Evolutionary conservation across 2,113 vertebrate genomes (phyloP), one percentile per base, ranked within the genome.

Genomic region (Ptychochromis oligacanthus): DNA sequence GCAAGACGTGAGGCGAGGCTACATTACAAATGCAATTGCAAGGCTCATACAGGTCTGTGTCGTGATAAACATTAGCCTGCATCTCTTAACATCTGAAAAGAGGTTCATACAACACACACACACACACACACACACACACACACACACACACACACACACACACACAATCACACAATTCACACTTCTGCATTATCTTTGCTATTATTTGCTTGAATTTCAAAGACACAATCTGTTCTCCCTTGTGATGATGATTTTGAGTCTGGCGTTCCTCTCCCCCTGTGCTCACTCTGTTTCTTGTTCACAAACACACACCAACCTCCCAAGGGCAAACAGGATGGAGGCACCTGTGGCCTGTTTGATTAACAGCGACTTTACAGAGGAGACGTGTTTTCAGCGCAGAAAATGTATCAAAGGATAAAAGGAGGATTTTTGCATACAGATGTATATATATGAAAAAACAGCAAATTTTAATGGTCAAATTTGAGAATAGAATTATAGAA

Each of bases 351-450:
- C 70, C 80, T 43, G 28, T 20, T 34, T 86, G 81, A 80, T 81
- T 87, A 83, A 87, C 88, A 86, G 77, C 81, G 77, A 86, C 89
- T 89, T 90, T 77, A 82, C 70, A n/a, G 36, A 70, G 67, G 54
- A 43, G 58, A 34, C 40, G 82, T 6, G 49, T 82, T 89, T 72
- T 20, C 36, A 43, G 22, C 1, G 5, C 62, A 57, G 75, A 72
- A 34, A 83, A 83, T 43, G 20, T 12, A 31, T 61, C 7, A 2
- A 43, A 60, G 26, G 14, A 46, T 60, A 17, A 60, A 59, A n/a
- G 13, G 24, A 46, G 15, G 13, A 58, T 43, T 43, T 52, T n/a
- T 67, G 52, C 10, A 24, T 26, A 28, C 15, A 70, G 43, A 70
- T 0, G 0, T 36, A 58, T 17, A 18, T 17, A 40, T 79, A 8